Percentiles rank a stretch among this genome's conserved stretches.
Evolutionary conservation across 2,113 vertebrate genomes (phyloP).

Genomic region (Dryoscopus gambensis): DNA sequence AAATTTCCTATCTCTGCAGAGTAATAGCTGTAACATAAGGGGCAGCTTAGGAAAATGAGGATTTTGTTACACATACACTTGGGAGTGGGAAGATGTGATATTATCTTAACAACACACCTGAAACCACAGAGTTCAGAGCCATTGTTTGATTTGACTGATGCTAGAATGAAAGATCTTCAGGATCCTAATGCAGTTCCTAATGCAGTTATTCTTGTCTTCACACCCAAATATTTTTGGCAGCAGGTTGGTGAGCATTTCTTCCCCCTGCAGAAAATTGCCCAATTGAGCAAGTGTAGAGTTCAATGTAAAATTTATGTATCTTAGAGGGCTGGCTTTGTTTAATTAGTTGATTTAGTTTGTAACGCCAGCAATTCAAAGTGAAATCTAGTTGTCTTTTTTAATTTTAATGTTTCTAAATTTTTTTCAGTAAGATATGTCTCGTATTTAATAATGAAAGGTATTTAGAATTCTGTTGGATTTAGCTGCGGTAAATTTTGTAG

Average conservation of each 20-base stretch:
- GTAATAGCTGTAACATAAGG: background rate
- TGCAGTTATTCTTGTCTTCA: background rate
- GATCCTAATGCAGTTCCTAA: background rate
- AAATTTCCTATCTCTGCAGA: background rate
- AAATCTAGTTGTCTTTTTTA: background rate
- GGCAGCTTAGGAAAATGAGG: background rate
- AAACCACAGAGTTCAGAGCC: background rate
- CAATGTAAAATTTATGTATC: background rate
- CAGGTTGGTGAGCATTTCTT: background rate
- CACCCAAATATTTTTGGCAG: background rate
- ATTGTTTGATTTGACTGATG: background rate
- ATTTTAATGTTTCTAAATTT: background rate
- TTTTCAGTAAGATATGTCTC: background rate
- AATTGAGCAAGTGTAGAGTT: background rate
- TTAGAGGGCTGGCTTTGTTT: background rate
- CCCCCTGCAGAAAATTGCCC: background rate
- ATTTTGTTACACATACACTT: background rate
- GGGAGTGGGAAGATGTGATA: background rate
- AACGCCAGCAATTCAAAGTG: background rate
- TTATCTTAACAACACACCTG: background rate
- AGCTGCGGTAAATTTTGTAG: background rate
- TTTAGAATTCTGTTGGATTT: background rate
- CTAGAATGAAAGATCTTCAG: background rate
- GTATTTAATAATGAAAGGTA: background rate
- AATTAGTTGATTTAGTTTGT: background rate